Evolutionary conservation across 2,888 invertebrate species (phyloP), one percentile per base, ranked within the genome.

Genomic region (Macrophya annulata): DNA sequence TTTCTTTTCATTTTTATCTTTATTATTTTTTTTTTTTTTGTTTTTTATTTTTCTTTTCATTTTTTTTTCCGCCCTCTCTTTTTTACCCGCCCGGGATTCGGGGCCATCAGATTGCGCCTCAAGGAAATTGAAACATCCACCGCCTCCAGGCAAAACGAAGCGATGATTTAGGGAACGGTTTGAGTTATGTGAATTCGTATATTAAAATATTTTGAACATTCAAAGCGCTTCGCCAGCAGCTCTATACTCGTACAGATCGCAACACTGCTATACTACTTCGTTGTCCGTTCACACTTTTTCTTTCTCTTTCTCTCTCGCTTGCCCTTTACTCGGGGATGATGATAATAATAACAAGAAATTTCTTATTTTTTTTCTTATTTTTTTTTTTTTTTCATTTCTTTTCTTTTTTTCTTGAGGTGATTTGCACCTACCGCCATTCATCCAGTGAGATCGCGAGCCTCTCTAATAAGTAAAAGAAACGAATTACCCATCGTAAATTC

Each of bases 51-150:
- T 86, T 87, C 86, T 83, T 81, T 88, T 71, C 76, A 68, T 71
- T 77, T 81, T 84, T 87, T 62, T 62, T 62, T 81, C 62, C 37
- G 17, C 62, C 81, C 17, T 68, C 71, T 25, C 68, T 45, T 83
- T 83, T 83, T 83, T 68, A 65, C 65, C 83, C 83, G 83, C 83
- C 68, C 83, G 81, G 83, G 83, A 65, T 83, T 83, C 83, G 88
- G 90, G 89, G 88, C 90, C 91, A 93, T 99, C 85, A 96, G 97
- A 90, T 94, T 96, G 86, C 95, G 98, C 87, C 95, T 98, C 86
- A 96, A 96, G 90, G 98, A 98, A 92, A 94, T 98, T 48, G 98
- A 99, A 94, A 96, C 95, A 93, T 93, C 91, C 92, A 92, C 88
- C 90, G 91, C 90, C 90, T 91, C 88, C 90, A 90, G 91, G 90